phyloP scores from a whole-genome alignment of 2,113 vertebrate genomes.

The Octodon degus region DNA sequence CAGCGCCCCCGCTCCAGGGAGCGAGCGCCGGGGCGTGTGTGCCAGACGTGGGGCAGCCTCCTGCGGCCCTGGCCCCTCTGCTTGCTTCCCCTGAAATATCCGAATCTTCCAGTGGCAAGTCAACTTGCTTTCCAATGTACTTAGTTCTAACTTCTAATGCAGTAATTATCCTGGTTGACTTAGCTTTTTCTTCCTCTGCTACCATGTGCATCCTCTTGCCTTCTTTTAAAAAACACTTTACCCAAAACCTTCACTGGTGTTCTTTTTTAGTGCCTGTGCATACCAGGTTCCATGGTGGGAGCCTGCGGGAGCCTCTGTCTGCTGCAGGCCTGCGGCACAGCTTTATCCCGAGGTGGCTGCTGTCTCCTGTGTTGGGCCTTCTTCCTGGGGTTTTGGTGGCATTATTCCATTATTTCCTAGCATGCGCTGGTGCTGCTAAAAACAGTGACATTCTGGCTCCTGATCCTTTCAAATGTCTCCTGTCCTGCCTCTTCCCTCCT shows the following conservation, averaged over 20 bases:
- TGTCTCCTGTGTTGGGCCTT: neutral
- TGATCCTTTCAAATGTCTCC: neutral
- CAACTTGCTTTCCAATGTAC: neutral
- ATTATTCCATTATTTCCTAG: fast-evolving
- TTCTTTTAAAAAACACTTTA: neutral
- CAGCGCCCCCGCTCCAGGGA: too few species aligned
- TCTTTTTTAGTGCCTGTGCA: neutral
- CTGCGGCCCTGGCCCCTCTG: neutral
- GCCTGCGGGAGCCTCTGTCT: neutral
- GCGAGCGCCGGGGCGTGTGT: neutral
- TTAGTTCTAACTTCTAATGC: neutral
- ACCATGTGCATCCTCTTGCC: neutral
- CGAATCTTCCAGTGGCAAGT: neutral
- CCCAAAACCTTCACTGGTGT: neutral
- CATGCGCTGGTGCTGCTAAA: neutral
- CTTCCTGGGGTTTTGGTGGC: neutral
- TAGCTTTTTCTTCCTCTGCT: neutral
- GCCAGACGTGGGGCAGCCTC: neutral
- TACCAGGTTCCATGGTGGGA: fast-evolving
- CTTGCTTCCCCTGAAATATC: neutral
- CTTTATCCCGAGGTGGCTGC: neutral
- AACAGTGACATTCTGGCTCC: neutral
- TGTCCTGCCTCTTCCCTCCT: too few species aligned
- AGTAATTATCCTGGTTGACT: neutral
- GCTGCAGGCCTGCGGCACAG: too few species aligned